These are phyloP conservation scores for Numenius arquata DNA, from an alignment of 2,113 vertebrate genomes.

Conservation along the genomic window DNA sequence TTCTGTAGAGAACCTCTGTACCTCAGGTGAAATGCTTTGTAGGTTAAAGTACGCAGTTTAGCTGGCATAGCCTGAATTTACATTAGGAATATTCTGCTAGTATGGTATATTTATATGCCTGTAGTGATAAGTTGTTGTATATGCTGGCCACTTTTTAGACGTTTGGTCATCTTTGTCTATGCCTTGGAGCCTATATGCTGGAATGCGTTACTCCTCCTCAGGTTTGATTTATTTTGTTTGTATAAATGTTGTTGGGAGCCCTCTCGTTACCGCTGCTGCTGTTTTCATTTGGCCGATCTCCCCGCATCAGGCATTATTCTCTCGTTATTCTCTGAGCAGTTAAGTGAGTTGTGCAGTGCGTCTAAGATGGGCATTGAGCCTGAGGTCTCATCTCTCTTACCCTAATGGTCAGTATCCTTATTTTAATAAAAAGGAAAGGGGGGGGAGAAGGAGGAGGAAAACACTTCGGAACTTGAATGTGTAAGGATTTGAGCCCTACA, in stretches of 20 bases:
- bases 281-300: neutral
- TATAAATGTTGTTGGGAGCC: neutral
- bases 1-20: neutral
- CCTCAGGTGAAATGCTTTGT: neutral
- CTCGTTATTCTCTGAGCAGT: neutral
- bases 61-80: neutral
- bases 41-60: neutral
- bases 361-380: neutral
- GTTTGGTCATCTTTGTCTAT: neutral
- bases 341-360: neutral
- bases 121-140: neutral
- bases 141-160: accelerated
- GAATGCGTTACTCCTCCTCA: neutral
- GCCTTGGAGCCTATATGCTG: neutral
- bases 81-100: neutral
- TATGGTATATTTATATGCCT: neutral
- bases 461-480: neutral
- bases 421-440: neutral
- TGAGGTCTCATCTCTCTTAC: neutral
- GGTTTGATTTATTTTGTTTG: neutral
- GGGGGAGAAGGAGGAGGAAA: neutral
- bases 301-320: neutral
- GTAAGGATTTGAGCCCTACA: neutral
- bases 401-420: neutral
- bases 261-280: neutral